phyloP scores from a whole-genome alignment of 2,797 vertebrate species.

The Crotalus adamanteus region DNA sequence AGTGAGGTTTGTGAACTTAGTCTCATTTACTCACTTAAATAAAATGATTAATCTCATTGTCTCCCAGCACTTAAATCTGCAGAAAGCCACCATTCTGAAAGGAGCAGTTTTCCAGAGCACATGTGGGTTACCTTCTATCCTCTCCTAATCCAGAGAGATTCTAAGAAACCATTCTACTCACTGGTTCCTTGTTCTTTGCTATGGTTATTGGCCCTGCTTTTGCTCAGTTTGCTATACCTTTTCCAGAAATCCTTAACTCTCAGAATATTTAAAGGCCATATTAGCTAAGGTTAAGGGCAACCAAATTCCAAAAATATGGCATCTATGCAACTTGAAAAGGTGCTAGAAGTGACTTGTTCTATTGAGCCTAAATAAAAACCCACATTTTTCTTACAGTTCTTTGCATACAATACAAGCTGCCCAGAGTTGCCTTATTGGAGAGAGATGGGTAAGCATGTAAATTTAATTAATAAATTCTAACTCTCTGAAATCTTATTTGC shows the following conservation, averaged over 20 bases:
- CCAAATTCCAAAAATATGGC: not conserved
- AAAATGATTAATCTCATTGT: not conserved
- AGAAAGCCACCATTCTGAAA: not conserved
- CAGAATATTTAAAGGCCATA: not conserved
- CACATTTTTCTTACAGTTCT: not conserved
- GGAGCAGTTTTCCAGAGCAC: not conserved
- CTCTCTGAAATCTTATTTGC: not conserved
- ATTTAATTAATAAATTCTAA: too few relatives aligned
- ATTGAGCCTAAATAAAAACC: slow-evolving; percentile 1
- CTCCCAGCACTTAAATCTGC: not conserved
- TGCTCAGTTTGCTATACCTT: not conserved
- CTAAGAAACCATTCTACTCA: not conserved
- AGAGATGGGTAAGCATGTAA: too few relatives aligned
- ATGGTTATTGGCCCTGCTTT: not conserved
- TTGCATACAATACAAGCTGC: not conserved
- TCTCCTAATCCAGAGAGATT: not conserved
- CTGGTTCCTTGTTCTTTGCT: not conserved
- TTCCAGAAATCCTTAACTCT: not conserved
- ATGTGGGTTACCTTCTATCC: not conserved
- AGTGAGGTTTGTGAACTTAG: not conserved
- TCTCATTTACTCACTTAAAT: not conserved
- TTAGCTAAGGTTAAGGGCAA: not conserved
- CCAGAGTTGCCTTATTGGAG: too few relatives aligned
- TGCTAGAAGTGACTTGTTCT: not conserved
- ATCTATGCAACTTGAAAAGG: not conserved